Base-by-base conservation (phyloP, 2,888 invertebrate genomes). In the Teleogryllus oceanicus region DNA sequence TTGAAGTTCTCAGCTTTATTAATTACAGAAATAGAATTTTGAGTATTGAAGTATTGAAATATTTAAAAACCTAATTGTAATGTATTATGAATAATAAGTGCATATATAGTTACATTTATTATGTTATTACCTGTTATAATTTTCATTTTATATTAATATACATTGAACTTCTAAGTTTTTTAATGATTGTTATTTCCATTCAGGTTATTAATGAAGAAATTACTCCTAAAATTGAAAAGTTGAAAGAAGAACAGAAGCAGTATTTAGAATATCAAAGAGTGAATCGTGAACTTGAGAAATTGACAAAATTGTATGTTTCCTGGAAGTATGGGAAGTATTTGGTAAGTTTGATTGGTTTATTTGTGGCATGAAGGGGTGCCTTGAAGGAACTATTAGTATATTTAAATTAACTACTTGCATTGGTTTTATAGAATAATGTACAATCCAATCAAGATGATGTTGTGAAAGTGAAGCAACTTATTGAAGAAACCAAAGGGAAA, bases 191-290 rank as follows among this genome's bases (percentile, higher is more conserved):
- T 5, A 37, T 37, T 37, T 37, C 8, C 8, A 8, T 83, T 20
- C 83, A 92, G 92, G 89, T 94, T 78, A 89, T 94, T 37, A 89
- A 87, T 79, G 97, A 98, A 86, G 97, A 97, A 85, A 94, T 99
- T 79, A 92, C 92, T n/a, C 99, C 99, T 0, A 95, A 93, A 84
- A 87, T 99, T 78, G 91, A 93, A 80, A 96, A 94, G 86, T 88
- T 98, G 79, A 93, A 95, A 83, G 92, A 94, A 82, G 98, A 99
- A 85, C 89, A 96, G 75, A 88, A 92, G 0, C 93, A 94, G 82
- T 97, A 94, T 86, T 89, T 96, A 81, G 96, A 98, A 87, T 97
- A 93, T 85, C 96, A 97, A 87, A 93, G 95, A 85, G 91, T 90
- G 18, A 92, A 93, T 78, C 89, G 96, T 80, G 96, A 98, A 85